phyloP scores from a whole-genome alignment of 2,797 vertebrate genomes.

The Odontamblyopus rebecca region DNA sequence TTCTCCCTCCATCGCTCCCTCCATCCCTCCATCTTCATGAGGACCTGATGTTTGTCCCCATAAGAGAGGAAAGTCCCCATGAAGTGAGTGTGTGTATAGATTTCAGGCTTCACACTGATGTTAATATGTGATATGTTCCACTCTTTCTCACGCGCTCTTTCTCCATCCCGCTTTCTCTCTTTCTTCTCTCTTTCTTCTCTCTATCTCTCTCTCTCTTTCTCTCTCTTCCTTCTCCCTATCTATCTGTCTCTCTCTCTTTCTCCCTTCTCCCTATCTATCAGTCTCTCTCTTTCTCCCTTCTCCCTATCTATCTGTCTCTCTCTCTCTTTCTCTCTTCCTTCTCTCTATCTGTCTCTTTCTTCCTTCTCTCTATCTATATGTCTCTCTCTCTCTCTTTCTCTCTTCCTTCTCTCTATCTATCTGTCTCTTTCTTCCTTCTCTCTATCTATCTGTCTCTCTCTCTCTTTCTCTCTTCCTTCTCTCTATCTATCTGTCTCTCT shows the following conservation, averaged over 20 bases:
- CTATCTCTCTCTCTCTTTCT: background rate
- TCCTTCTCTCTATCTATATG: slow-evolving; percentile 5
- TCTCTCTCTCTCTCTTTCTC: too few species aligned
- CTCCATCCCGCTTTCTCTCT: background rate
- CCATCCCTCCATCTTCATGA: too few species aligned
- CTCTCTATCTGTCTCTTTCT: background rate
- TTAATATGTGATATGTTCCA: too few species aligned
- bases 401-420: background rate
- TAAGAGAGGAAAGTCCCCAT: too few species aligned
- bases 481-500: background rate
- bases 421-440: slow-evolving; percentile 2
- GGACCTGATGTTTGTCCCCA: too few species aligned
- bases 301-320: background rate
- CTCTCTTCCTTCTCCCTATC: background rate
- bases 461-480: slow-evolving; percentile 1
- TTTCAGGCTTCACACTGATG: too few species aligned
- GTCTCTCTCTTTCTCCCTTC: slow-evolving; percentile 4
- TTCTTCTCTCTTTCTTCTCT: background rate
- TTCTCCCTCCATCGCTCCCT: too few species aligned
- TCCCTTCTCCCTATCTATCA: too few species aligned
- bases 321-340: background rate
- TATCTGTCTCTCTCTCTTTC: background rate
- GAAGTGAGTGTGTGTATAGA: too few species aligned
- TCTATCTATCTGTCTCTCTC: slow-evolving; percentile 1
- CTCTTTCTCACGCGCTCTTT: background rate